phyloP scores from a whole-genome alignment of 2,888 invertebrate genomes.

The Drosophila koepferae region DNA sequence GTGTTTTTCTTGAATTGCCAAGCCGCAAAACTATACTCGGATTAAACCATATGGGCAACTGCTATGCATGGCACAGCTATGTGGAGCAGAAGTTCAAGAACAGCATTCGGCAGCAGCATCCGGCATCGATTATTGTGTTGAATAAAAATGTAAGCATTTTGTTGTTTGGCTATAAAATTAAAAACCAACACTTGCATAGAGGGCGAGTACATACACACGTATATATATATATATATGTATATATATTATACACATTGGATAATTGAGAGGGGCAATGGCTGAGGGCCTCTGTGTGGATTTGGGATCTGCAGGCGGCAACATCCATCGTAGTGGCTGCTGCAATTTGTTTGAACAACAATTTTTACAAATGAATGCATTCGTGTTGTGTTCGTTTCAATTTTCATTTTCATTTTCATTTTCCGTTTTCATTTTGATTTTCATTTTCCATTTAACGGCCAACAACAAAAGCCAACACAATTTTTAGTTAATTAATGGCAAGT shows the following conservation, averaged over 20 bases:
- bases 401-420: conserved; percentile 23
- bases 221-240: not conserved
- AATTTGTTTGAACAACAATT: conserved; percentile 57
- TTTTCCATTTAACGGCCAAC: conserved; percentile 35
- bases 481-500: conserved; percentile 66
- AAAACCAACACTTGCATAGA: conserved; percentile 66
- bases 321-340: conserved; percentile 25
- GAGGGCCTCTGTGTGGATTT: conserved; percentile 25
- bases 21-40: conserved; percentile 43
- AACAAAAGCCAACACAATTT: conserved; percentile 50
- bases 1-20: conserved; percentile 49
- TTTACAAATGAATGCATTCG: conserved; percentile 70
- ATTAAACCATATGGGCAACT: conserved; percentile 24
- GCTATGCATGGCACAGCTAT: not conserved
- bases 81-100: conserved; percentile 50
- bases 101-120: conserved; percentile 22
- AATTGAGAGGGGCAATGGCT: not conserved
- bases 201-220: not conserved
- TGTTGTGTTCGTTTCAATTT: conserved; percentile 36
- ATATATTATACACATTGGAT: conserved; percentile 9
- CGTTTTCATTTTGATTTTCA: conserved; percentile 25
- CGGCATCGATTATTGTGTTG: conserved; percentile 63
- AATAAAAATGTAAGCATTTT: conserved; percentile 68
- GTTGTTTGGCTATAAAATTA: conserved; percentile 75
- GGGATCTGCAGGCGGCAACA: conserved; percentile 32